phyloP scores from a whole-genome alignment of 1,140 invertebrate species.

The Sitodiplosis mosellana region DNA sequence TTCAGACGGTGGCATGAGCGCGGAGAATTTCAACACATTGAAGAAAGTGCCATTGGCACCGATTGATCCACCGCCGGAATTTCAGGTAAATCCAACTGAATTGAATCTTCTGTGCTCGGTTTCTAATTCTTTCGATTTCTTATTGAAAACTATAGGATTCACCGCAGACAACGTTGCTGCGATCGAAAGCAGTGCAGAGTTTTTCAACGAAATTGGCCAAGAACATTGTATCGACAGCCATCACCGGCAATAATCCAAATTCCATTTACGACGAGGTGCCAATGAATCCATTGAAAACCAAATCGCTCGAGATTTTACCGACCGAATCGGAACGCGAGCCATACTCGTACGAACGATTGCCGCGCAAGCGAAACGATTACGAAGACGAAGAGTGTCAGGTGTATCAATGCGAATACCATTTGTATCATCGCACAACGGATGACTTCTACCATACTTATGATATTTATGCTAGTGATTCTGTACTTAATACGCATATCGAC shows the following conservation, averaged over 20 bases:
- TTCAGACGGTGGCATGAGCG: constrained; percentile 46
- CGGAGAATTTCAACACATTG: constrained; percentile 61
- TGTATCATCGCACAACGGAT: too few species aligned
- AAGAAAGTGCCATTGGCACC: constrained; percentile 54
- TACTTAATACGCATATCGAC: constrained; percentile 20
- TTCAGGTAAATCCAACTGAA: too few species aligned
- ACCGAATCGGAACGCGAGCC: background rate
- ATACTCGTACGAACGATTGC: background rate
- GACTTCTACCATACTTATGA: constrained; percentile 3
- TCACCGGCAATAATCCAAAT: background rate
- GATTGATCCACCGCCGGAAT: constrained; percentile 61
- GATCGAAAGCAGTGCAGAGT: constrained; percentile 11
- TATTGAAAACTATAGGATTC: constrained; percentile 16
- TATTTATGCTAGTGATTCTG: constrained; percentile 21
- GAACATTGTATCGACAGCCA: constrained; percentile 2
- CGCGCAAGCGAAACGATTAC: too few species aligned
- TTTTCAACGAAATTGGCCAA: constrained; percentile 2
- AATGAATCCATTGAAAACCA: too few species aligned
- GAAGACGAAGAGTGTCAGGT: too few species aligned
- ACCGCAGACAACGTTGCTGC: constrained; percentile 22
- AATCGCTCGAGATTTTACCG: background rate
- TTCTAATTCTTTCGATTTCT: constrained; percentile 8
- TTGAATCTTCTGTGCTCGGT: background rate
- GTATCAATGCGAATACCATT: too few species aligned
- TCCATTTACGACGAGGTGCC: too few species aligned